These are phyloP conservation scores for Electrophaes corylata DNA, from an alignment of 2,888 invertebrate species.

Conservation along the genomic window DNA sequence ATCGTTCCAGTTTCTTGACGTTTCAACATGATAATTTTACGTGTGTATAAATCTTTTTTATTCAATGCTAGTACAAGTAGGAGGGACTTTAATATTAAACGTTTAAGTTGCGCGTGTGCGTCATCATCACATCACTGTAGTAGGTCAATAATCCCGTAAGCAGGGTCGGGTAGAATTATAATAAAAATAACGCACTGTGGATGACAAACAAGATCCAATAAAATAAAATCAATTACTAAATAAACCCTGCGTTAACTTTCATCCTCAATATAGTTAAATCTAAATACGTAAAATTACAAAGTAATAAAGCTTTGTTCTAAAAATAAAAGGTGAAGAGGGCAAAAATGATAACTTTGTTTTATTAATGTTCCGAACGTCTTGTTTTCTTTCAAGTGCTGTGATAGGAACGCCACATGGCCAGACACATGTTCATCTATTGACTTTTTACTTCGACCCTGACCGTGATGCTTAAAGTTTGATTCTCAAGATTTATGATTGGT, in stretches of 20 bases:
- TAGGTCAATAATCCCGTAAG: constrained; percentile 45
- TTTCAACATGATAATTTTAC: constrained; percentile 41
- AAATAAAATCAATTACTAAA: background rate
- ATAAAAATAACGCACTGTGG: background rate
- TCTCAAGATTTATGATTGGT: constrained; percentile 17
- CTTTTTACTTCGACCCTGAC: constrained; percentile 60
- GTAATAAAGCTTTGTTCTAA: constrained; percentile 28
- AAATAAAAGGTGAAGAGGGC: constrained; percentile 36
- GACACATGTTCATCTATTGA: constrained; percentile 61
- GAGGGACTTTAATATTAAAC: constrained; percentile 24
- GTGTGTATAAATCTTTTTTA: constrained; percentile 4
- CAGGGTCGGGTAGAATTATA: constrained; percentile 21
- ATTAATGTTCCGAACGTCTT: constrained; percentile 45
- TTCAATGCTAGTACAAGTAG: constrained; percentile 23
- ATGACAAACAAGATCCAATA: background rate
- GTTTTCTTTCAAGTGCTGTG: constrained; percentile 62
- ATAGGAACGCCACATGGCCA: constrained; percentile 70
- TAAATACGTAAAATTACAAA: constrained; percentile 11
- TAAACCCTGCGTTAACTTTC: background rate
- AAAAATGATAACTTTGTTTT: constrained; percentile 47
- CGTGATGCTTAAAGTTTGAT: constrained; percentile 55
- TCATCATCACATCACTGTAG: constrained; percentile 24
- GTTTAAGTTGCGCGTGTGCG: constrained; percentile 22
- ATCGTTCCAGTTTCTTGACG: constrained; percentile 45
- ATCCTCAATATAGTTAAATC: constrained; percentile 9